Conservation (phyloP, 30 jellyfish, hydroid and myxozoan species). For the Rhopilema esculentum region DNA sequence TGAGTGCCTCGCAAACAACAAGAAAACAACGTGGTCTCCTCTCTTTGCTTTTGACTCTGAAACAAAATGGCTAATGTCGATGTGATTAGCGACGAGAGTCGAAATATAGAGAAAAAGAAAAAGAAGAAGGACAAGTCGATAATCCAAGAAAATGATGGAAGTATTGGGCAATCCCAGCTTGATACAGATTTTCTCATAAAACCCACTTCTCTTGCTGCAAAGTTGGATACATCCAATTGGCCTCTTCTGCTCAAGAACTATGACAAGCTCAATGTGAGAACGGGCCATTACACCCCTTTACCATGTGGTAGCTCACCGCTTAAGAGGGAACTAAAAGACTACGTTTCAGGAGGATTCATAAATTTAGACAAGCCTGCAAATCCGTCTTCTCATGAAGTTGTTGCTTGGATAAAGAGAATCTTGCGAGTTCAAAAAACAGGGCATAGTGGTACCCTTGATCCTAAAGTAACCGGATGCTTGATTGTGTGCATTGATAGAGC, state of each 20-base stretch:
- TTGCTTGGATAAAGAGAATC: conserved; percentile 98
- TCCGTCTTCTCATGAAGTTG: conserved; percentile 99
- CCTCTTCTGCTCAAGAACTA: conserved; percentile 96
- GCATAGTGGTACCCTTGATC: conserved; percentile 99
- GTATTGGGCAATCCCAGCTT: conserved; percentile 57
- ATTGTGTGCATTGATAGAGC: conserved; percentile 99
- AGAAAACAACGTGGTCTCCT: conserved; percentile 51
- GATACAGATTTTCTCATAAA: conserved; percentile 82
- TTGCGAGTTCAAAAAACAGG: conserved; percentile 98
- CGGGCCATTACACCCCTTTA: conserved; percentile 98
- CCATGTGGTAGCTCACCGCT: conserved; percentile 98
- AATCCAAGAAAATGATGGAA: not conserved
- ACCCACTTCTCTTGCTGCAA: conserved; percentile 81
- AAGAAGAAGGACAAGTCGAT: conserved; percentile 8
- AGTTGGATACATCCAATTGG: conserved; percentile 96
- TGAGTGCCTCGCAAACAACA: conserved; percentile 13
- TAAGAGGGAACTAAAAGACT: conserved; percentile 88
- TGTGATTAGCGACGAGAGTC: not conserved
- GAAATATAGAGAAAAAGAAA: conserved; percentile 11
- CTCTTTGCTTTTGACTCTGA: not conserved
- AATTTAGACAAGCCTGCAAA: conserved; percentile 99
- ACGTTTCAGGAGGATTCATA: conserved; percentile 89
- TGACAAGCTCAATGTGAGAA: conserved; percentile 95
- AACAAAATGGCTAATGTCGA: conserved; percentile 39
- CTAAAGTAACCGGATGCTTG: conserved; percentile 99